Base-by-base conservation (phyloP, 2,888 invertebrate species). In the Odontocerum albicorne region DNA sequence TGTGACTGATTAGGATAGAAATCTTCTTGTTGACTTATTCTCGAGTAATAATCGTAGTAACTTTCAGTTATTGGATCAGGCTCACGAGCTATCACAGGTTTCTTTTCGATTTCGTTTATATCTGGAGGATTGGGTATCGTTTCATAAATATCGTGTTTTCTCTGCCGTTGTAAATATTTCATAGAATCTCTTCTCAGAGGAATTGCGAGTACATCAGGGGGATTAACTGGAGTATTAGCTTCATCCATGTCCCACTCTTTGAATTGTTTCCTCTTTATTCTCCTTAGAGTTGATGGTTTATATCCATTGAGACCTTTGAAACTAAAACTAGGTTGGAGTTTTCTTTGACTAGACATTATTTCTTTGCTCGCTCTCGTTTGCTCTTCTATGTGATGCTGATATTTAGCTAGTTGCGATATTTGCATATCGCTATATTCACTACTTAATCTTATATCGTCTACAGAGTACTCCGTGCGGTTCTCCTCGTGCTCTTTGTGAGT, bases 291-390 rank as follows among this genome's bases (percentile, higher is more conserved):
- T 1, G 83, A 82, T 0, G 84, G 83, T 61, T 71, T 77, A 64
- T 83, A 84, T 15, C 83, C 84, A 67, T 82, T 84, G 68, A 83
- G 74, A 64, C 83, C 82, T 65, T 82, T 82, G 62, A 84, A 80
- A 67, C 80, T 79, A 65, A 74, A 78, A 62, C 81, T 80, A 62
- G 77, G 77, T 65, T 77, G 77, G 47, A 78, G 66, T 67, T 78
- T 78, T 67, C 72, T 75, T 65, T 77, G 75, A 64, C 71, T 68
- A 44, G 61, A 60, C 62, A 83, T 75, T 52, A 81, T 70, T 63
- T 79, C 77, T 61, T 80, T 74, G 57, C 83, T 79, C 1, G 74
- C 72, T 67, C 75, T 69, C 16, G 77, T 71, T 57, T 77, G 77
- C 65, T 78, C 76, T 66, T 79, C 78, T 65, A 79, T 79, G 51